Evolutionary conservation across 2,888 invertebrate species (phyloP), one percentile per base, ranked within the genome.

Genomic region (Brachycybe producta): DNA sequence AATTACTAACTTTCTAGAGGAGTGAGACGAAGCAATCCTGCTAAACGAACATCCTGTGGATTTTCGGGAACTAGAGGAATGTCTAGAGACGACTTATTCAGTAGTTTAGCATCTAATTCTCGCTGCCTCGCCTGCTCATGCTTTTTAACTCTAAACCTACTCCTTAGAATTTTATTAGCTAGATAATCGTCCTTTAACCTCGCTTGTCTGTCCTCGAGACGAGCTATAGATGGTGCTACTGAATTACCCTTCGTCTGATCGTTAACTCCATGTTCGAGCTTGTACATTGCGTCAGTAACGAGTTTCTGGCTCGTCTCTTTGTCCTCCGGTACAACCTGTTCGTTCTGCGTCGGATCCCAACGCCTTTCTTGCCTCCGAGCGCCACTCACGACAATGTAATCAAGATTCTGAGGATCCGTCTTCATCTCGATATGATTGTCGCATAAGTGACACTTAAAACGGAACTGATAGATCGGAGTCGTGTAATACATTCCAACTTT

Each of bases 391-490:
- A 98, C 87, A 1, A 87, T 82, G 73, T 98, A 98, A 67, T 98
- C 97, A 60, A 97, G 74, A 70, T 98, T 97, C 86, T 90, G 90
- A 51, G 98, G 98, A 75, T 98, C 98, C 13, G 97, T 97, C 70
- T 94, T 88, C 55, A 98, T 98, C 66, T 91, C 87, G 73, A 94
- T 88, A 69, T 97, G 84, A 69, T 94, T 97, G 65, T 92, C 84
- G 66, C 98, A 94, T 4, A 98, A 72, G 67, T 98, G 97, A 64
- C 98, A 99, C 64, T 97, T 97, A 97, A 99, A 98, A 49, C 88
- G 78, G 65, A 99, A 99, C 68, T 97, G 88, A 65, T 91, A 98
- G 2, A 99, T 78, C 0, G 98, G 97, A 1, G 98, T 98, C 1
- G 84, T 86, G 64, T 94, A 97, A 65, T 98, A 98, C 86, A 92